These are phyloP conservation scores for Apotomis capreana DNA, from an alignment of 2,888 invertebrate species.

Conservation along the genomic window DNA sequence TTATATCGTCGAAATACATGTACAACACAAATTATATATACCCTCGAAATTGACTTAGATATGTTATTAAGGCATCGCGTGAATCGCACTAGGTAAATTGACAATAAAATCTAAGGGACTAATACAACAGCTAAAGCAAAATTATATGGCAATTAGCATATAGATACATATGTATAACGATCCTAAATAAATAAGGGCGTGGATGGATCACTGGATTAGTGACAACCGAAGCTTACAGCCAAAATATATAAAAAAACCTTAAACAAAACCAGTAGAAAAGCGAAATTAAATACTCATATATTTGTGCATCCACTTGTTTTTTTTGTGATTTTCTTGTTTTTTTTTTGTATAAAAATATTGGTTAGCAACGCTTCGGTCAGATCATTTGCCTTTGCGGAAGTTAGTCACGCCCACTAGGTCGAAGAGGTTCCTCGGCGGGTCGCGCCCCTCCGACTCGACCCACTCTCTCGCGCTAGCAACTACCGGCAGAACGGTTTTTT, in stretches of 20 bases:
- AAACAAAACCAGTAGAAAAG: constrained; percentile 61
- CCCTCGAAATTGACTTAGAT: constrained; percentile 82
- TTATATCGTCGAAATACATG: constrained; percentile 54
- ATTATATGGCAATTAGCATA: constrained; percentile 74
- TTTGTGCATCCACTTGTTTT: constrained; percentile 76
- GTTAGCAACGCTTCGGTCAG: constrained; percentile 56
- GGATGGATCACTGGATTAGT: constrained; percentile 61
- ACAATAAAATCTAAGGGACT: constrained; percentile 73
- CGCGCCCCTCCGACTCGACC: constrained; percentile 65
- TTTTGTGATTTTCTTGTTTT: constrained; percentile 71
- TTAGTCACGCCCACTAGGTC: constrained; percentile 65
- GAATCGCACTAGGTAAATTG: constrained; percentile 81
- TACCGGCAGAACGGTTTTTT: constrained; percentile 74
- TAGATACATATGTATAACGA: constrained; percentile 55
- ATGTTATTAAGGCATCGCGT: constrained; percentile 83
- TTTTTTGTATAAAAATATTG: constrained; percentile 74
- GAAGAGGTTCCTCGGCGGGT: constrained; percentile 63
- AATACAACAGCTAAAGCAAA: constrained; percentile 82
- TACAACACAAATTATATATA: constrained; percentile 70
- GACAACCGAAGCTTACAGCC: constrained; percentile 65
- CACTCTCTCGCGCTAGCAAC: constrained; percentile 79
- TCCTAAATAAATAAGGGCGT: constrained; percentile 54
- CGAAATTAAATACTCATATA: constrained; percentile 70
- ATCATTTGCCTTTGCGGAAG: constrained; percentile 67
- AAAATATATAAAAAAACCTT: constrained; percentile 81